Evolutionary conservation across 2,113 vertebrate species (phyloP).

Genomic region (Meles meles): DNA sequence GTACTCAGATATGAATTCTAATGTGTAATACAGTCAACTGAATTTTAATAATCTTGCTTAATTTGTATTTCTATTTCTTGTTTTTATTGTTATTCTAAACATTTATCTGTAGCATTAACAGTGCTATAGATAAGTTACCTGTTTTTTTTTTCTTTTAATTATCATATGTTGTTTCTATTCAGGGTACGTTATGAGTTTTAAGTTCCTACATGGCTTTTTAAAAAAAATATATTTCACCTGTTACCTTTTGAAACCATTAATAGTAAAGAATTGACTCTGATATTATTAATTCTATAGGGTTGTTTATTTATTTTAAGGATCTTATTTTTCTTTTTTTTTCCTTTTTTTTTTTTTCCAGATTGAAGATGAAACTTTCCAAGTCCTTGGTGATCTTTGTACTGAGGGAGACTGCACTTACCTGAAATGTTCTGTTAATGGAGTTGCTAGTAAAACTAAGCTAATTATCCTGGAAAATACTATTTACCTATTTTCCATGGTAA

Average conservation of each 20-base stretch:
- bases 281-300: neutral
- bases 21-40: neutral
- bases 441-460: slow-evolving; percentile 87
- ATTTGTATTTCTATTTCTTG: neutral
- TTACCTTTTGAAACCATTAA: slow-evolving; percentile 17
- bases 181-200: neutral
- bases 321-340: neutral
- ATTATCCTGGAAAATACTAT: slow-evolving; percentile 89
- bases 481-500: slow-evolving; percentile 93
- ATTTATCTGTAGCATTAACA: neutral
- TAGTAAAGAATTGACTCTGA: neutral
- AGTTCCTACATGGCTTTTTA: neutral
- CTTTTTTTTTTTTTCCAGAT: slow-evolving; percentile 82
- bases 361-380: slow-evolving; percentile 83
- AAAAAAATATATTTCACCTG: neutral
- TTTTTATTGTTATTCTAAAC: neutral
- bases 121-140: neutral
- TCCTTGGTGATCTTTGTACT: slow-evolving; percentile 86
- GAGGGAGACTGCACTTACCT: slow-evolving; percentile 86
- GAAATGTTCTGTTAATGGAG: slow-evolving; percentile 89
- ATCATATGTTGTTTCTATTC: neutral
- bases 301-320: neutral
- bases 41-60: slow-evolving; percentile 23
- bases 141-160: slow-evolving; percentile 1
- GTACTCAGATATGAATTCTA: slow-evolving; percentile 1